A percentile compares a stretch with the other conserved stretches of the same genome.
These are phyloP conservation scores for Microcebus jonahi DNA, from an alignment of 2,113 vertebrate genomes.

Conservation along the genomic window DNA sequence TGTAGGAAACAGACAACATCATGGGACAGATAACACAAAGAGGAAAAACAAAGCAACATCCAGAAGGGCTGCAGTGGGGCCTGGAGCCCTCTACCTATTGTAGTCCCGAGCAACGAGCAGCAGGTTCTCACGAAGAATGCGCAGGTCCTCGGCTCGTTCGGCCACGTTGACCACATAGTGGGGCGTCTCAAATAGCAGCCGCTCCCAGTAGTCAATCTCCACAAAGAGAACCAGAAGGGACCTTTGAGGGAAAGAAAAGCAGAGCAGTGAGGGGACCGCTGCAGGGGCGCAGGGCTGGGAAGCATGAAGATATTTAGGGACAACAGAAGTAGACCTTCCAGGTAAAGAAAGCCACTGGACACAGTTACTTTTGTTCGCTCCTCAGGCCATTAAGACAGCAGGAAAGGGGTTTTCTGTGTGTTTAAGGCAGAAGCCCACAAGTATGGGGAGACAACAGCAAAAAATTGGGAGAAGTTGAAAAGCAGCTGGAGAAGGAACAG, in stretches of 20 bases:
- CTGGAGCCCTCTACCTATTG: constrained; percentile 87
- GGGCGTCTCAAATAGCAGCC: constrained; percentile 89
- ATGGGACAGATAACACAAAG: not conserved
- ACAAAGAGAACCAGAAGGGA: constrained; percentile 86
- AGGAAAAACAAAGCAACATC: not conserved
- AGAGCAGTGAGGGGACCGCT: not conserved
- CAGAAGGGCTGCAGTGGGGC: constrained; percentile 74
- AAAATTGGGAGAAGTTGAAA: not conserved
- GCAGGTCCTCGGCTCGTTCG: constrained; percentile 87
- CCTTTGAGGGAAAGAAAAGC: constrained; percentile 77
- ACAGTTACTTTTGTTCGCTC: not conserved
- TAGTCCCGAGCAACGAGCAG: constrained; percentile 89
- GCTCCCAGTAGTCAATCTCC: constrained; percentile 92
- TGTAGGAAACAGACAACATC: not conserved
- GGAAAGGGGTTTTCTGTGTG: not conserved
- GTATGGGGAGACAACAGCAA: not conserved
- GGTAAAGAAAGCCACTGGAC: not conserved
- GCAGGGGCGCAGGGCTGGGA: no score
- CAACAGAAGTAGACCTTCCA: not conserved
- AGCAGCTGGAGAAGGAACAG: not conserved
- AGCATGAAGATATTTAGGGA: not conserved
- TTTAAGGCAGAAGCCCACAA: not conserved
- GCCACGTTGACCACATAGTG: constrained; percentile 86
- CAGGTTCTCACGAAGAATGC: constrained; percentile 86
- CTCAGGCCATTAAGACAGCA: not conserved